These are phyloP conservation scores for Ditylenchus weischeri DNA, from an alignment of 2,888 invertebrate species.

Conservation along the genomic window DNA sequence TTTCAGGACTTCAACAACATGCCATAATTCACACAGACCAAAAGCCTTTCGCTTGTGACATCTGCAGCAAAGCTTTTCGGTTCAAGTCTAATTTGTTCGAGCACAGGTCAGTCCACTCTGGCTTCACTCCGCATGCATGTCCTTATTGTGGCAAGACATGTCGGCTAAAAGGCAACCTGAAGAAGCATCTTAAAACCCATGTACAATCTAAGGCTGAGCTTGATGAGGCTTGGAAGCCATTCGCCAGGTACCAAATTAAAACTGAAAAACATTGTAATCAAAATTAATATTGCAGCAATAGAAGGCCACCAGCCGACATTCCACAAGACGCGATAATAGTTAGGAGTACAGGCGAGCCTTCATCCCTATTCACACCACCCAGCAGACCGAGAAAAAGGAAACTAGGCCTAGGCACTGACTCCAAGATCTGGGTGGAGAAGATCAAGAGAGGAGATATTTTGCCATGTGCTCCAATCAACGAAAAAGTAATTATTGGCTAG, in stretches of 20 bases:
- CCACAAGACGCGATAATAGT: conserved; percentile 57
- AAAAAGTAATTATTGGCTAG: conserved; percentile 37
- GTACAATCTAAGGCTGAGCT: conserved; percentile 58
- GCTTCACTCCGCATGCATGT: conserved; percentile 56
- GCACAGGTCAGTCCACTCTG: conserved; percentile 57
- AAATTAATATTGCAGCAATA: conserved; percentile 37
- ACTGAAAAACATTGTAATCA: not conserved
- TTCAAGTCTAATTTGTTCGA: conserved; percentile 59
- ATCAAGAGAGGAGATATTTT: conserved; percentile 51
- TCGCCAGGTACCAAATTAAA: conserved; percentile 46
- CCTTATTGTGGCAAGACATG: conserved; percentile 58
- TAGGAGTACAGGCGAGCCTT: conserved; percentile 43
- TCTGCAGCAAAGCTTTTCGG: conserved; percentile 55
- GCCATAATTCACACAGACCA: conserved; percentile 59
- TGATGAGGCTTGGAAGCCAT: conserved; percentile 58
- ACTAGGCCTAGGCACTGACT: conserved; percentile 49
- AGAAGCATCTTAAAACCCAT: conserved; percentile 58
- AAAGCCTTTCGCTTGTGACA: conserved; percentile 57
- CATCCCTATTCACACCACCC: conserved; percentile 44
- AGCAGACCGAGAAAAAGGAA: conserved; percentile 40
- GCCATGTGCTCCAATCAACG: conserved; percentile 43
- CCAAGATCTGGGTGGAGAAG: conserved; percentile 47
- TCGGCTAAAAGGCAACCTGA: conserved; percentile 57
- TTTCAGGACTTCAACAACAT: conserved; percentile 57
- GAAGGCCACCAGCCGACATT: conserved; percentile 55